phyloP scores from a whole-genome alignment of 2,113 vertebrate genomes.

The Nothobranchius furzeri region DNA sequence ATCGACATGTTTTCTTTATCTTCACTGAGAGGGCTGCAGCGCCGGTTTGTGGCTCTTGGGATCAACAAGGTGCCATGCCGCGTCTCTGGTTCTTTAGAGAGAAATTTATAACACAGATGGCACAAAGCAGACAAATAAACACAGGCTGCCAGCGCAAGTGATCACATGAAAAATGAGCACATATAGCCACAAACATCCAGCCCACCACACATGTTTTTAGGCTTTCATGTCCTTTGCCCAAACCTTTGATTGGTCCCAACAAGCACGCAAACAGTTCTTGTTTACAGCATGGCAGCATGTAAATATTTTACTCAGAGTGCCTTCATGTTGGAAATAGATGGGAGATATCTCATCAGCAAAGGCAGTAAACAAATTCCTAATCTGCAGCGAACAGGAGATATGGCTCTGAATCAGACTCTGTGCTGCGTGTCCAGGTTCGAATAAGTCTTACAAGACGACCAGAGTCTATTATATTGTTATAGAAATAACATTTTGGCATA shows the following conservation, averaged over 20 bases:
- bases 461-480: too few relatives aligned
- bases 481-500: too few relatives aligned
- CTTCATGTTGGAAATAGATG: conserved; percentile 56
- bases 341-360: conserved; percentile 50
- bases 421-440: too few relatives aligned
- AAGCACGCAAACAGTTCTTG: conserved; percentile 66
- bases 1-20: conserved; percentile 31
- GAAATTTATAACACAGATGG: conserved; percentile 21
- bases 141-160: neutral
- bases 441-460: too few relatives aligned
- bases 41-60: conserved; percentile 13
- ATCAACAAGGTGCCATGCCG: conserved; percentile 2
- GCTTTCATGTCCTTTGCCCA: conserved; percentile 69
- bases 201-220: conserved; percentile 19
- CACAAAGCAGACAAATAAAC: conserved; percentile 1
- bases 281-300: conserved; percentile 70
- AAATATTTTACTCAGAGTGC: conserved; percentile 73
- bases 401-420: neutral
- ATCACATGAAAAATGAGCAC: conserved; percentile 4
- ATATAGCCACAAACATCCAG: conserved; percentile 22
- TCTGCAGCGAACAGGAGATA: conserved; percentile 18
- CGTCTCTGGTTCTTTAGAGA: conserved; percentile 31
- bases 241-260: conserved; percentile 71
- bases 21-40: conserved; percentile 30
- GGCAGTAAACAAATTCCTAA: conserved; percentile 54